These are phyloP conservation scores for Halcyon chelicuti DNA, from an alignment of 2,797 vertebrate genomes.

Conservation along the genomic window DNA sequence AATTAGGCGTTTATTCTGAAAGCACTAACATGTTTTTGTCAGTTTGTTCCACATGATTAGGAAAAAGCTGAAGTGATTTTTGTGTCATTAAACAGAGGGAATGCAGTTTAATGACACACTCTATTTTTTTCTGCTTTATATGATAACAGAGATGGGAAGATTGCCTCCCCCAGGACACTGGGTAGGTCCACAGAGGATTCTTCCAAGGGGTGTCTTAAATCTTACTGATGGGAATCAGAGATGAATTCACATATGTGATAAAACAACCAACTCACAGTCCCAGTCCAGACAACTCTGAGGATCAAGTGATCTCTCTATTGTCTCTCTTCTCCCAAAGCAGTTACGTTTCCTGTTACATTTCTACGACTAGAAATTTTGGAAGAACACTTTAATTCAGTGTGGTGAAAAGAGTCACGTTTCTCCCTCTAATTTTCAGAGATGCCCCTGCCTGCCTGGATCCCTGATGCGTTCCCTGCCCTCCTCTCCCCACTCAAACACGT, in stretches of 20 bases:
- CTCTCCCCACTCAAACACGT: neutral
- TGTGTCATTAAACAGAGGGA: neutral
- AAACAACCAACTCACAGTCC: neutral
- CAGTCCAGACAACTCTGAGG: neutral
- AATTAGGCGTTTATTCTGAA: neutral
- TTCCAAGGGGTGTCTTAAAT: neutral
- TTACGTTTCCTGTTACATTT: neutral
- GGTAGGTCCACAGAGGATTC: neutral
- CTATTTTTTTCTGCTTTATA: neutral
- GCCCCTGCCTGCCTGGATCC: accelerated
- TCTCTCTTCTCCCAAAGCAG: neutral
- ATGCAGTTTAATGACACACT: neutral
- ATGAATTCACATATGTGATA: neutral
- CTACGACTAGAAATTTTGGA: neutral
- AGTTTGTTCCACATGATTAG: neutral
- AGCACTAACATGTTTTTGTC: neutral
- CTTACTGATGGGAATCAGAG: neutral
- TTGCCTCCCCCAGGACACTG: neutral
- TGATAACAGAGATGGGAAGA: neutral
- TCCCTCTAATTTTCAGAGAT: neutral
- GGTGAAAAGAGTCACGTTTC: neutral
- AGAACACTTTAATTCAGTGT: neutral
- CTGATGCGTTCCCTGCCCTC: neutral
- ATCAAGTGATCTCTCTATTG: accelerated
- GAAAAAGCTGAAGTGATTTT: neutral